phyloP scores from a whole-genome alignment of 2,888 invertebrate genomes.

The Diadegma fenestrale region DNA sequence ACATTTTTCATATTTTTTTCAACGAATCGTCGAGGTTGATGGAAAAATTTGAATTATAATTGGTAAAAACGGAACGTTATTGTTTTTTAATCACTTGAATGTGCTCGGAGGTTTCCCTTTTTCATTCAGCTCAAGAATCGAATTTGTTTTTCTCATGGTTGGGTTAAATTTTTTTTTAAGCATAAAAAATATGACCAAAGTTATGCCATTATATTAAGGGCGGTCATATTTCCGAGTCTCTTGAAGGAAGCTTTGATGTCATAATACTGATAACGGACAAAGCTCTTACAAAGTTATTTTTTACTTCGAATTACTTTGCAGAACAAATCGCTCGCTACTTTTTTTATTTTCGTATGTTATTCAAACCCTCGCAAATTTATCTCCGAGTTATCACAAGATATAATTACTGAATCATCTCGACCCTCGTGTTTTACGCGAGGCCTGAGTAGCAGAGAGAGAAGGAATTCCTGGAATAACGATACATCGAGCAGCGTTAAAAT shows the following conservation, averaged over 20 bases:
- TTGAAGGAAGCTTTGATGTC: conserved; percentile 27
- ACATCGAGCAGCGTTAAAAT: background rate
- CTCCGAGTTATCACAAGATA: conserved; percentile 8
- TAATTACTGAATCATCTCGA: conserved; percentile 36
- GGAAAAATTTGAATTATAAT: background rate
- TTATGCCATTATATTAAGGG: conserved; percentile 27
- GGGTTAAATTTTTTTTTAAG: conserved; percentile 10
- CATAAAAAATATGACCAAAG: conserved; percentile 22
- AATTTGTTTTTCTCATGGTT: conserved; percentile 1
- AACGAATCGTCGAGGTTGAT: background rate
- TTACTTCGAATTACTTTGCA: conserved; percentile 28
- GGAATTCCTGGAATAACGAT: background rate
- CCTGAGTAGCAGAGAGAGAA: background rate
- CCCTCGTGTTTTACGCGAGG: background rate
- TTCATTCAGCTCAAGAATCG: conserved; percentile 4
- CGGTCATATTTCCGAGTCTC: conserved; percentile 5
- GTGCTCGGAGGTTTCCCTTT: background rate
- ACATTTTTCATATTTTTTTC: background rate
- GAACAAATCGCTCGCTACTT: conserved; percentile 18
- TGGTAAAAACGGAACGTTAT: background rate
- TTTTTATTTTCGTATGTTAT: background rate
- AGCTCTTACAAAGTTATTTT: conserved; percentile 26
- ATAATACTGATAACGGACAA: conserved; percentile 26
- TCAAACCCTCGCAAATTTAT: background rate
- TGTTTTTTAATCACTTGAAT: background rate